These are phyloP conservation scores for Acrocephalus arundinaceus DNA, from an alignment of 2,113 vertebrate species.

Conservation along the genomic window DNA sequence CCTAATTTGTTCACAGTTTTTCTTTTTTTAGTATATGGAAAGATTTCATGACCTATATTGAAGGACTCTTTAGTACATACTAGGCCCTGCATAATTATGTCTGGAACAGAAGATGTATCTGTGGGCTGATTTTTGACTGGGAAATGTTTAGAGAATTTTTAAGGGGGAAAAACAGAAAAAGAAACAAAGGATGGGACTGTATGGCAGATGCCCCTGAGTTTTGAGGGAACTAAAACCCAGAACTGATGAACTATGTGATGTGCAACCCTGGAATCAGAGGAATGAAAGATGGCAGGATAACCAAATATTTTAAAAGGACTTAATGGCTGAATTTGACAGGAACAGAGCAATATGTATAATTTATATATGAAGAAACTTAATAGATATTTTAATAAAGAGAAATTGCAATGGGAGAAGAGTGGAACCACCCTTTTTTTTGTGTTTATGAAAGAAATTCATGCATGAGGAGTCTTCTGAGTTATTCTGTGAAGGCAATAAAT, in stretches of 20 bases:
- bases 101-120: not conserved
- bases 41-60: not conserved
- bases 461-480: not conserved
- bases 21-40: slow-evolving; percentile 1
- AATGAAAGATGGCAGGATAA: not conserved
- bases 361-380: not conserved
- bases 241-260: not conserved
- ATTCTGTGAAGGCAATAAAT: not conserved
- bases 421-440: not conserved
- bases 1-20: slow-evolving; percentile 15
- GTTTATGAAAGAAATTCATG: not conserved
- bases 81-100: not conserved
- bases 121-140: not conserved
- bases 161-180: not conserved
- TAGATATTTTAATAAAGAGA: not conserved
- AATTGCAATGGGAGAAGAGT: not conserved
- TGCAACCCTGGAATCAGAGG: not conserved
- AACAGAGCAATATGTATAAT: not conserved
- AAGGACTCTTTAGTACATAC: not conserved
- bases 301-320: not conserved
- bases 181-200: not conserved
- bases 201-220: not conserved
- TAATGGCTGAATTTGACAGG: not conserved
- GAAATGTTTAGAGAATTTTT: not conserved
- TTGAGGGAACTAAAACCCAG: not conserved